Percentiles rank a stretch among this genome's conserved stretches.
phyloP scores from a whole-genome alignment of 1,140 invertebrate genomes.

The Tetramorium simillimum region DNA sequence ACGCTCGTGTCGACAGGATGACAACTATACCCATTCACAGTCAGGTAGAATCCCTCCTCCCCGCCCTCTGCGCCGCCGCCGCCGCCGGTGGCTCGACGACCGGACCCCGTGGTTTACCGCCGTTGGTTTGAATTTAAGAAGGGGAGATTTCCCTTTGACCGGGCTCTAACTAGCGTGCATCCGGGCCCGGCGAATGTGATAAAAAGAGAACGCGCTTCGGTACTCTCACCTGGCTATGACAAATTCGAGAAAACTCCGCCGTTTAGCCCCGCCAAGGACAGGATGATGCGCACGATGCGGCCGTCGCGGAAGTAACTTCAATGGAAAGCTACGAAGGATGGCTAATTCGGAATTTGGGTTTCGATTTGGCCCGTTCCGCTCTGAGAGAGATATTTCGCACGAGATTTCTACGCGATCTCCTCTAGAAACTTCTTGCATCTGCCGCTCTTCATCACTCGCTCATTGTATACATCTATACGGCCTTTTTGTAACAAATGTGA shows the following conservation, averaged over 20 bases:
- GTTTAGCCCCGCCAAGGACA: constrained; percentile 40
- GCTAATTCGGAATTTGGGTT: constrained; percentile 71
- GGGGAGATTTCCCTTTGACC: constrained; percentile 66
- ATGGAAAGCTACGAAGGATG: constrained; percentile 71
- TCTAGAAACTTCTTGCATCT: neutral
- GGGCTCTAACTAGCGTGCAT: constrained; percentile 72
- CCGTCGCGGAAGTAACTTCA: constrained; percentile 29
- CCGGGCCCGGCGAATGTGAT: constrained; percentile 55
- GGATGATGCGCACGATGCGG: constrained; percentile 31
- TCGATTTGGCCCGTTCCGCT: neutral
- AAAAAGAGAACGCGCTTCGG: constrained; percentile 23
- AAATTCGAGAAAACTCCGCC: constrained; percentile 67
- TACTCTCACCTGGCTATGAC: constrained; percentile 74
- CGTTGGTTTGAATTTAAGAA: constrained; percentile 61
- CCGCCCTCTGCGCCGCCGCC: too few species aligned
- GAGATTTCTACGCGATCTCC: neutral
- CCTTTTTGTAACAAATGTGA: constrained; percentile 3
- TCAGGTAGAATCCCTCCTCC: constrained; percentile 56
- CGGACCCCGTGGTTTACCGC: constrained; percentile 24
- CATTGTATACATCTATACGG: neutral
- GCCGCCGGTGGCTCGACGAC: constrained; percentile 40
- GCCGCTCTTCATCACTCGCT: constrained; percentile 1
- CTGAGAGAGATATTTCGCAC: constrained; percentile 18
- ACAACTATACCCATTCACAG: constrained; percentile 65
- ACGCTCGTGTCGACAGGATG: constrained; percentile 51